Conservation (phyloP, 92 coral and sea anemone species). For the Desmophyllum pertusum region DNA sequence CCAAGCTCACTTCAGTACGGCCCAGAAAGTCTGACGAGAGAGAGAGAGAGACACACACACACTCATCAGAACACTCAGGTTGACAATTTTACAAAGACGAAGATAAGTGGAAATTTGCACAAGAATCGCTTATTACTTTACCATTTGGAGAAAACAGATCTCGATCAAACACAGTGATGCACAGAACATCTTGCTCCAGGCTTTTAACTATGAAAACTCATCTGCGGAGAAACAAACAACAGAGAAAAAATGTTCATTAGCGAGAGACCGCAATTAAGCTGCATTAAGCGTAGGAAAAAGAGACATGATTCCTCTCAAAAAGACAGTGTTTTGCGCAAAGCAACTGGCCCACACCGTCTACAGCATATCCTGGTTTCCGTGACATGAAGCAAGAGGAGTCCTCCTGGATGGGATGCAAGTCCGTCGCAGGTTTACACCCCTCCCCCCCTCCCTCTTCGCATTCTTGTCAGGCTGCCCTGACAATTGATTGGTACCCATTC, state of each 20-base stretch:
- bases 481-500: too few relatives aligned
- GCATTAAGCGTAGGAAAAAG: too few relatives aligned
- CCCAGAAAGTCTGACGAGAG: slow-evolving; percentile 84
- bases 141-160: slow-evolving; percentile 97
- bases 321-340: too few relatives aligned
- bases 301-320: too few relatives aligned
- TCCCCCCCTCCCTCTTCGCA: too few relatives aligned
- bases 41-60: neutral
- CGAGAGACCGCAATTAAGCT: too few relatives aligned
- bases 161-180: slow-evolving; percentile 94
- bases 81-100: neutral
- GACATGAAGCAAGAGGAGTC: too few relatives aligned
- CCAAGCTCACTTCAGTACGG: slow-evolving; percentile 89
- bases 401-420: too few relatives aligned
- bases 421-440: too few relatives aligned
- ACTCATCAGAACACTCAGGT: neutral
- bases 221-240: slow-evolving; percentile 35
- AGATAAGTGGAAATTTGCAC: neutral
- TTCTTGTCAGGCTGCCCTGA: too few relatives aligned
- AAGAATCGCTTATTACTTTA: slow-evolving; percentile 18
- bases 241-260: neutral
- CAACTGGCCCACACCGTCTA: too few relatives aligned
- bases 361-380: too few relatives aligned
- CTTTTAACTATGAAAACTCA: slow-evolving; percentile 85
- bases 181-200: slow-evolving; percentile 90